These are phyloP conservation scores for Neelides sp. DNA, from an alignment of 1,140 invertebrate genomes.

Conservation along the genomic window DNA sequence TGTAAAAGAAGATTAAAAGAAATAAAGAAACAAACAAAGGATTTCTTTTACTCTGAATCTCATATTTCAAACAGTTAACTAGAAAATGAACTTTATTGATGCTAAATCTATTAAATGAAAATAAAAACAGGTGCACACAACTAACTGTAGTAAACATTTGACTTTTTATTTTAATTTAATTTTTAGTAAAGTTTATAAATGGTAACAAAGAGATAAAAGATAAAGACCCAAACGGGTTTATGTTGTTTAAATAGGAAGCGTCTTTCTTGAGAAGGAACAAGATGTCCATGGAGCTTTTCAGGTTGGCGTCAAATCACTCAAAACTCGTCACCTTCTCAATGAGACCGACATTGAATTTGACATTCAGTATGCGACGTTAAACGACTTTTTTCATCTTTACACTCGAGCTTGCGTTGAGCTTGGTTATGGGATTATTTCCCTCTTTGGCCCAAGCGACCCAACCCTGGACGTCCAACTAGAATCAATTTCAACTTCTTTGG, in stretches of 20 bases:
- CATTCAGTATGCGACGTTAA: constrained; percentile 23
- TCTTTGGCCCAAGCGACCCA: constrained; percentile 28
- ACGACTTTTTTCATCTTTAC: constrained; percentile 29
- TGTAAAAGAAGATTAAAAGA: no score
- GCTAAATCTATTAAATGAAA: no score
- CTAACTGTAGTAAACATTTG: no score
- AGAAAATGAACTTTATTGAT: no score
- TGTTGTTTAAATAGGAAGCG: constrained; percentile 20
- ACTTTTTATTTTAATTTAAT: no score
- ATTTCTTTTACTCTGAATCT: no score
- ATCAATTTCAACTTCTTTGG: constrained; percentile 23
- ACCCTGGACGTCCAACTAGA: constrained; percentile 20
- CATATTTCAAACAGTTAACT: no score
- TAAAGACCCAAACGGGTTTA: no score
- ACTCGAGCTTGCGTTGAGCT: constrained; percentile 28
- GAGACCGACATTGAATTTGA: constrained; percentile 25
- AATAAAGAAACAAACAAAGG: no score
- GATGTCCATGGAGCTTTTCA: constrained; percentile 27
- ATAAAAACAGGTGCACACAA: no score
- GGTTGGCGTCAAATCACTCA: constrained; percentile 20
- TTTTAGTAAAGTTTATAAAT: no score
- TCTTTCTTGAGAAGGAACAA: constrained; percentile 29
- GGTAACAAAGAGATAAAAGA: no score
- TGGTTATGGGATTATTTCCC: constrained; percentile 20
- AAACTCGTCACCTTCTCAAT: constrained; percentile 22